Percentiles rank a stretch among this genome's conserved stretches.
These are phyloP conservation scores for Ispidina lecontei DNA, from an alignment of 2,797 vertebrate genomes.

Conservation along the genomic window DNA sequence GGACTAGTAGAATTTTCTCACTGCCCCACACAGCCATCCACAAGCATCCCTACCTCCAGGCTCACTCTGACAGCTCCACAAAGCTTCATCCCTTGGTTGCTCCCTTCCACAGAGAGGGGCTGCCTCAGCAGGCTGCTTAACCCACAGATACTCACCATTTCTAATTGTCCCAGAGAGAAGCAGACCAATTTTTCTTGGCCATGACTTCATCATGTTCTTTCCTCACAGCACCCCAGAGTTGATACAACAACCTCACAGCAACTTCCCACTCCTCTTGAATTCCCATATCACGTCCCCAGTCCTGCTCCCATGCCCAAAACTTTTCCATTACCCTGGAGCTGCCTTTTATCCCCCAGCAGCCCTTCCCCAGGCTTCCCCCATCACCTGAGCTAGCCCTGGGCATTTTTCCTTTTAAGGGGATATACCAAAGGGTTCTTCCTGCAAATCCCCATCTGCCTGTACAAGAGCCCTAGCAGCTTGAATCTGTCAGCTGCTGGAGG, in stretches of 20 bases:
- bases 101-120: neutral
- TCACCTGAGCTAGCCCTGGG: neutral
- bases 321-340: rapidly evolving
- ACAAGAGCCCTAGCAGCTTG: rapidly evolving
- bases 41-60: neutral
- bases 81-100: neutral
- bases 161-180: no score
- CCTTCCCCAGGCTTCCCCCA: neutral
- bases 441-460: neutral
- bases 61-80: neutral
- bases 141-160: neutral
- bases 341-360: neutral
- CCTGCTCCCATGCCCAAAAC: neutral
- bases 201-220: neutral
- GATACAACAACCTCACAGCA: rapidly evolving
- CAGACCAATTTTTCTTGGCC: no score
- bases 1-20: neutral
- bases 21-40: neutral
- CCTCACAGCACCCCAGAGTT: neutral
- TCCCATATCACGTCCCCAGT: rapidly evolving
- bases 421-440: neutral
- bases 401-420: neutral
- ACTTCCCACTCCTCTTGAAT: neutral
- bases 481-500: neutral
- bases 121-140: neutral